Evolutionary conservation across 2,797 vertebrate genomes (phyloP).

Genomic region (Champsocephalus gunnari): DNA sequence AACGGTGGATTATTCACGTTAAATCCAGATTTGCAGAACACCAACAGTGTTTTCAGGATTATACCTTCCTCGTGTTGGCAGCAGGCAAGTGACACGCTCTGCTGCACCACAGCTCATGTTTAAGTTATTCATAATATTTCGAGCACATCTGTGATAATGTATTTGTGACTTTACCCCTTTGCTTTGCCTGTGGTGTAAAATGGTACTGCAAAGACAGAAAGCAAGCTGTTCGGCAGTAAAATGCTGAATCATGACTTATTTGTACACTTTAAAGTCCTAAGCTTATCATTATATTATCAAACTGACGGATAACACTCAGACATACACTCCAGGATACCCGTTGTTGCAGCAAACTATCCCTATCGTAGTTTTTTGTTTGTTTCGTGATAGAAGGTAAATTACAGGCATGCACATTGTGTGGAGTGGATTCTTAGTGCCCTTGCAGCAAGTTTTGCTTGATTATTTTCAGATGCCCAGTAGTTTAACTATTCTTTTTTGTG

Average conservation of each 20-base stretch:
- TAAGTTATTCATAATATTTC: neutral
- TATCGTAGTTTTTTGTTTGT: neutral
- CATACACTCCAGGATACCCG: neutral
- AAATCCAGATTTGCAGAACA: constrained; percentile 20
- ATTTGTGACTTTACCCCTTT: constrained; percentile 15
- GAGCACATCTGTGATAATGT: constrained; percentile 20
- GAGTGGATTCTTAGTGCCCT: constrained; percentile 1
- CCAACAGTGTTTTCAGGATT: neutral
- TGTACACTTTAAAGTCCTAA: constrained; percentile 19
- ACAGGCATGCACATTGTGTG: constrained; percentile 1
- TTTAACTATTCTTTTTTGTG: neutral
- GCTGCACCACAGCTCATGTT: constrained; percentile 22
- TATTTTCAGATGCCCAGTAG: neutral
- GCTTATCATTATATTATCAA: constrained; percentile 2
- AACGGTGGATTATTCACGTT: neutral
- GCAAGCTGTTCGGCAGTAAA: constrained; percentile 58
- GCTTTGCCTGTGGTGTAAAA: constrained; percentile 12
- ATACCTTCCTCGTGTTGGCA: neutral
- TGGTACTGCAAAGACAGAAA: constrained; percentile 5
- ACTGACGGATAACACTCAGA: neutral
- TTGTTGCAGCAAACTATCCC: neutral
- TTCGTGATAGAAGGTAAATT: constrained; percentile 3
- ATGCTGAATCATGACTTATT: constrained; percentile 48
- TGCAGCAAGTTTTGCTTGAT: neutral
- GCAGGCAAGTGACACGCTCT: constrained; percentile 5